Evolutionary conservation across 1,140 invertebrate species (phyloP).

Genomic region (Chlorops oryzae): DNA sequence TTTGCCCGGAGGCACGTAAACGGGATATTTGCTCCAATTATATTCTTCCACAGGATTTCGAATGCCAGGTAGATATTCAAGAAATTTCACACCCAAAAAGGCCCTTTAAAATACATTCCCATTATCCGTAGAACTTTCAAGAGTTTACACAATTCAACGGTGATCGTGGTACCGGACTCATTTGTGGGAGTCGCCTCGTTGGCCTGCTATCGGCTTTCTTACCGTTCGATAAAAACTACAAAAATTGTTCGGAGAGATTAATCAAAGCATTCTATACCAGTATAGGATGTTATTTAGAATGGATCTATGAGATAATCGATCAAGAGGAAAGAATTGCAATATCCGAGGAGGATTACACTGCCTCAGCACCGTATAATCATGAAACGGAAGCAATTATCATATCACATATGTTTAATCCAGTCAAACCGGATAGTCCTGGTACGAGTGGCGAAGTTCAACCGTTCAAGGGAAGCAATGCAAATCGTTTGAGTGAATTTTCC

Average conservation of each 20-base stretch:
- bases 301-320: conserved; percentile 14
- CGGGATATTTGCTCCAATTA: neutral
- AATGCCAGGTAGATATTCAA: neutral
- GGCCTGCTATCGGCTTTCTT: conserved; percentile 9
- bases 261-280: conserved; percentile 12
- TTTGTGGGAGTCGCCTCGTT: conserved; percentile 8
- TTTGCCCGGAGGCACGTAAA: neutral
- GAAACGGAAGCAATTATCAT: neutral
- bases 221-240: neutral
- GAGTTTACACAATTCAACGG: neutral
- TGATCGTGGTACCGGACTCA: conserved; percentile 14
- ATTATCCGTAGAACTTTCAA: neutral
- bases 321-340: conserved; percentile 7
- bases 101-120: neutral
- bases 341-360: conserved; percentile 1
- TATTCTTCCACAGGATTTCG: neutral
- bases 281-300: conserved; percentile 7
- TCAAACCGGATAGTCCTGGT: too few species aligned
- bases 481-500: too few species aligned
- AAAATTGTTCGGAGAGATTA: neutral
- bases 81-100: neutral
- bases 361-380: conserved; percentile 8
- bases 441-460: too few species aligned
- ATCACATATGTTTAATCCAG: too few species aligned
- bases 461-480: too few species aligned